Conservation (phyloP, 1,140 invertebrate species). For the Andricus grossulariae region DNA sequence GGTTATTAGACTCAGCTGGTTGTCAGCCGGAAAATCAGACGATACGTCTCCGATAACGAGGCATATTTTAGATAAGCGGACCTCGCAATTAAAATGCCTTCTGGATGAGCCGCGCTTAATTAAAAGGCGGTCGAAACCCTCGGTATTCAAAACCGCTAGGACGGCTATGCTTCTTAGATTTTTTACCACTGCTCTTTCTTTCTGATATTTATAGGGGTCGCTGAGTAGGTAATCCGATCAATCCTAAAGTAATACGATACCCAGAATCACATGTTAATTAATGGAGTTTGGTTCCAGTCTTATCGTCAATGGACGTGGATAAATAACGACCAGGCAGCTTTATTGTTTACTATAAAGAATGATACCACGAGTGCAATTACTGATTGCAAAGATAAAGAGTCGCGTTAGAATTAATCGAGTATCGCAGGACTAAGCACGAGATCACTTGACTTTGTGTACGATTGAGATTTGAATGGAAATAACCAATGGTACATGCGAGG, state of each 20-base stretch:
- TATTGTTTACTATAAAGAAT: conserved; percentile 23
- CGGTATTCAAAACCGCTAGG: conserved; percentile 17
- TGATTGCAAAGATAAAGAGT: conserved; percentile 25
- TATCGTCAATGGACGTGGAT: background rate
- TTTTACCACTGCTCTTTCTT: conserved; percentile 3
- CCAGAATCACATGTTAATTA: conserved; percentile 31
- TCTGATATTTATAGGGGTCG: conserved; percentile 27
- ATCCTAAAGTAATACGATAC: conserved; percentile 20
- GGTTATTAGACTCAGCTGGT: conserved; percentile 59
- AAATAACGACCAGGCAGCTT: conserved; percentile 5
- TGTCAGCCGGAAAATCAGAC: conserved; percentile 67
- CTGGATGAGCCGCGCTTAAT: conserved; percentile 63
- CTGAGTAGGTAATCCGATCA: conserved; percentile 17
- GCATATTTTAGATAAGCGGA: conserved; percentile 67
- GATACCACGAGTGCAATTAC: conserved; percentile 12
- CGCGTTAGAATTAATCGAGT: background rate
- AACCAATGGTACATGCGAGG: background rate
- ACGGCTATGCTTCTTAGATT: conserved; percentile 28
- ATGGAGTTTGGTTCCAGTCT: conserved; percentile 30
- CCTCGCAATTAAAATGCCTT: conserved; percentile 70
- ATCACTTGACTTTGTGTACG: conserved; percentile 19
- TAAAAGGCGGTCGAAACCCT: conserved; percentile 46
- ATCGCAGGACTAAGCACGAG: background rate
- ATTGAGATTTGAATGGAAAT: background rate
- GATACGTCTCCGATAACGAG: conserved; percentile 64